Percentiles rank a stretch among this genome's conserved stretches.
phyloP scores from a whole-genome alignment of 2,888 invertebrate species.

The Cotesia congregata region DNA sequence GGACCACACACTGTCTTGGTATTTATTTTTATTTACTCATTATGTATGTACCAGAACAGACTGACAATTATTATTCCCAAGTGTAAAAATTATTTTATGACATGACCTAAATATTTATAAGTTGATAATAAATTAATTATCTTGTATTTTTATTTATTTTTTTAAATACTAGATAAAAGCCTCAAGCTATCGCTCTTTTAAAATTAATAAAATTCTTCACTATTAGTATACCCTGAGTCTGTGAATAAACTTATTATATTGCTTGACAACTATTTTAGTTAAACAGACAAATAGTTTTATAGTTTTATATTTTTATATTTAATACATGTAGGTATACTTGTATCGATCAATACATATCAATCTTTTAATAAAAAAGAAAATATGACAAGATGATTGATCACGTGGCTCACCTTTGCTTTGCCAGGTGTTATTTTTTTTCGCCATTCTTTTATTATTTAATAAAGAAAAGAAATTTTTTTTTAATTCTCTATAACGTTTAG shows the following conservation, averaged over 20 bases:
- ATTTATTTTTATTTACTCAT: background rate
- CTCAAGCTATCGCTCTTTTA: no score
- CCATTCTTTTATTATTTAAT: background rate
- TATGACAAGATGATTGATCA: slow-evolving; percentile 43
- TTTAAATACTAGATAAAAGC: background rate
- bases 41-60: background rate
- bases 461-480: background rate
- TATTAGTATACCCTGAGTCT: no score
- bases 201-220: no score
- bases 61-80: background rate
- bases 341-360: slow-evolving; percentile 13
- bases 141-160: background rate
- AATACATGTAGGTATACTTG: background rate
- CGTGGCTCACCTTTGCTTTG: slow-evolving; percentile 26
- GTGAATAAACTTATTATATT: background rate
- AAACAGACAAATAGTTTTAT: background rate
- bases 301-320: background rate
- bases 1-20: slow-evolving; percentile 22
- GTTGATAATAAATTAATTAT: background rate
- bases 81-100: background rate
- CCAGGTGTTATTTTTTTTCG: slow-evolving; percentile 47
- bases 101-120: background rate
- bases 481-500: no score
- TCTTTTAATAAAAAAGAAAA: background rate
- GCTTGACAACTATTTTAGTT: background rate